A percentile compares a stretch with the other conserved stretches of the same genome.
These are phyloP conservation scores for Anthophora plumipes DNA, from an alignment of 2,888 invertebrate species.

Conservation along the genomic window DNA sequence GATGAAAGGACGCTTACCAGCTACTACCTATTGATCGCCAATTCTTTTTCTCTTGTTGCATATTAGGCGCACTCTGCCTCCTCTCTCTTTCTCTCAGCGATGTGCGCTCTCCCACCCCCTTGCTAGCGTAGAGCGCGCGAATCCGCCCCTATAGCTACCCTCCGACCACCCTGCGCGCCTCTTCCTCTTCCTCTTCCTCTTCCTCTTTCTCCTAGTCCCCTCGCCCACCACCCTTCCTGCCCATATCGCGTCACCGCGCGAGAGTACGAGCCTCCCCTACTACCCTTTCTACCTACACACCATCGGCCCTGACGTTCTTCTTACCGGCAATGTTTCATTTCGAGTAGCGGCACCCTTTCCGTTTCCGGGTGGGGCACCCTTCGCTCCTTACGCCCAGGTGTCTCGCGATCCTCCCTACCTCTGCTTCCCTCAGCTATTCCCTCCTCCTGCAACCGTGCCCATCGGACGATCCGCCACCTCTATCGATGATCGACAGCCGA, in stretches of 20 bases:
- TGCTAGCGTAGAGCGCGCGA: constrained; percentile 71
- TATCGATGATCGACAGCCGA: constrained; percentile 26
- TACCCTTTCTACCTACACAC: constrained; percentile 62
- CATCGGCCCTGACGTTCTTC: constrained; percentile 76
- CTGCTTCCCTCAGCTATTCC: too few species aligned
- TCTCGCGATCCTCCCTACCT: constrained; percentile 21
- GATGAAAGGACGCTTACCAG: constrained; percentile 85
- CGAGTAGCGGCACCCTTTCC: constrained; percentile 75
- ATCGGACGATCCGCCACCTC: not conserved
- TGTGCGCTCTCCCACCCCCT: constrained; percentile 62
- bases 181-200: constrained; percentile 48
- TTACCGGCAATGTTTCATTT: constrained; percentile 81
- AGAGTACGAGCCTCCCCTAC: constrained; percentile 66
- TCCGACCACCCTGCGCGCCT: constrained; percentile 60
- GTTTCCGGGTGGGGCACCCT: constrained; percentile 74
- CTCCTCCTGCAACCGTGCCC: not conserved
- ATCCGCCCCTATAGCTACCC: constrained; percentile 76
- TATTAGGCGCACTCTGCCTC: constrained; percentile 83
- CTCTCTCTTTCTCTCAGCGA: constrained; percentile 69
- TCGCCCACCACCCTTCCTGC: constrained; percentile 49
- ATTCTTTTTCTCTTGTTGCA: constrained; percentile 85
- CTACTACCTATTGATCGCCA: constrained; percentile 85
- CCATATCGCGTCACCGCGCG: constrained; percentile 70
- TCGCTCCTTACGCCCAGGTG: constrained; percentile 48
- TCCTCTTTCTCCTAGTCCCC: constrained; percentile 42